Percentiles rank a stretch among this genome's conserved stretches.
These are phyloP conservation scores for Drosophila suzukii DNA, from an alignment of 1,140 invertebrate genomes.

Conservation along the genomic window DNA sequence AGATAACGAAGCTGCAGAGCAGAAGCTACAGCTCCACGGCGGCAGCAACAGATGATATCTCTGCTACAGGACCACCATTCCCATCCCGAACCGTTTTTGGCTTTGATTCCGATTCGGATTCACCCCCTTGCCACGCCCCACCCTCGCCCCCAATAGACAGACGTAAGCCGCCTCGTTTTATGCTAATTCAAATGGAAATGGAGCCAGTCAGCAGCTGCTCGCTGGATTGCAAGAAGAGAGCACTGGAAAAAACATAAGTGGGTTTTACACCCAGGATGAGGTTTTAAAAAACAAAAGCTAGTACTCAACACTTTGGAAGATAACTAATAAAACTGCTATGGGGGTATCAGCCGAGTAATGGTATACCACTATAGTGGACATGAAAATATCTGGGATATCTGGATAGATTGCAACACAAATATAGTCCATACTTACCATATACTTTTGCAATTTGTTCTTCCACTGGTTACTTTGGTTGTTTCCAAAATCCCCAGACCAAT, in stretches of 20 bases:
- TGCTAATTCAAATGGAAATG: constrained; percentile 82
- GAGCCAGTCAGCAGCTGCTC: constrained; percentile 79
- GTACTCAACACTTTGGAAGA: too few relatives aligned
- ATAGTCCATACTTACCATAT: too few relatives aligned
- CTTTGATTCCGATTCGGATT: constrained; percentile 50
- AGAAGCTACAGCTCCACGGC: constrained; percentile 23
- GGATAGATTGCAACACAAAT: too few relatives aligned
- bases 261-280: not conserved
- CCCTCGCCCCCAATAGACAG: constrained; percentile 65
- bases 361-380: too few relatives aligned
- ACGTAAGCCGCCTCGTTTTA: constrained; percentile 81
- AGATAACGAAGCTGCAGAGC: constrained; percentile 73
- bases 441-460: too few relatives aligned
- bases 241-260: constrained; percentile 7
- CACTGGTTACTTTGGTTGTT: too few relatives aligned
- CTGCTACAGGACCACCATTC: constrained; percentile 18
- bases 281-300: too few relatives aligned
- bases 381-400: too few relatives aligned
- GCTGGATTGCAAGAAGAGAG: constrained; percentile 26
- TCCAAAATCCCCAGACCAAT: too few relatives aligned
- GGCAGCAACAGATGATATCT: constrained; percentile 80
- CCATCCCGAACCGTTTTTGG: constrained; percentile 5
- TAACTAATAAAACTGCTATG: too few relatives aligned
- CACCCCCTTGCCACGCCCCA: constrained; percentile 11
- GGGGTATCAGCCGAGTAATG: too few relatives aligned